Evolutionary conservation across 2,113 vertebrate species (phyloP), one percentile per base, ranked within the genome.

Genomic region (Clarias batrachus): DNA sequence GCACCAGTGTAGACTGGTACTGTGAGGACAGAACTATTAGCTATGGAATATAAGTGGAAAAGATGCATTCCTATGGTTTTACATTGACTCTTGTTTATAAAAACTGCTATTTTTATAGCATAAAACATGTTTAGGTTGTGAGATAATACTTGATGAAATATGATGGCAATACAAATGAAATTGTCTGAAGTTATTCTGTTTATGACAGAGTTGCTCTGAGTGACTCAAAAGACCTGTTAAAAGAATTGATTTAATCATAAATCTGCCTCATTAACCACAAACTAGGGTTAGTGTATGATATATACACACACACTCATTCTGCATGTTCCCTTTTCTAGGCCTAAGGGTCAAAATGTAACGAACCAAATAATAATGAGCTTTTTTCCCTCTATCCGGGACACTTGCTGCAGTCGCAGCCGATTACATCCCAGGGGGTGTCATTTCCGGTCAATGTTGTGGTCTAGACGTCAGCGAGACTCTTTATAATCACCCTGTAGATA

Each of bases 211-310:
- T 16, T 30, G 54, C 4, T 19, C 48, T 79, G 54, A 78, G n/a
- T 59, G 54, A 57, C 21, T 78, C n/a, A 57, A 21, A 57, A 59
- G 25, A 33, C 27, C 17, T 10, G 6, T 65, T 63, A 66, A 82
- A 82, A 65, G 4, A 82, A 27, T 66, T 27, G 41, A 66, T 66
- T 48, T 66, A 66, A 82, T 66, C 81, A 66, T 19, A 10, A 66
- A 27, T 82, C 14, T 48, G 27, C 21, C 37, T 21, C 62, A 52
- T 3, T 19, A 27, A 82, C 81, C 25, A 66, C 80, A 65, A 23
- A 23, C 41, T 82, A 66, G 13, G 25, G 37, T 66, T 19, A 81
- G 62, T 82, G 7, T 66, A 27, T 52, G 16, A 66, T 9, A 52
- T 19, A 11, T 11, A 11, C 30, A 82, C 60, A 82, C 12, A 63